phyloP scores from a whole-genome alignment of 2,113 vertebrate species.

The Callionymus lyra region DNA sequence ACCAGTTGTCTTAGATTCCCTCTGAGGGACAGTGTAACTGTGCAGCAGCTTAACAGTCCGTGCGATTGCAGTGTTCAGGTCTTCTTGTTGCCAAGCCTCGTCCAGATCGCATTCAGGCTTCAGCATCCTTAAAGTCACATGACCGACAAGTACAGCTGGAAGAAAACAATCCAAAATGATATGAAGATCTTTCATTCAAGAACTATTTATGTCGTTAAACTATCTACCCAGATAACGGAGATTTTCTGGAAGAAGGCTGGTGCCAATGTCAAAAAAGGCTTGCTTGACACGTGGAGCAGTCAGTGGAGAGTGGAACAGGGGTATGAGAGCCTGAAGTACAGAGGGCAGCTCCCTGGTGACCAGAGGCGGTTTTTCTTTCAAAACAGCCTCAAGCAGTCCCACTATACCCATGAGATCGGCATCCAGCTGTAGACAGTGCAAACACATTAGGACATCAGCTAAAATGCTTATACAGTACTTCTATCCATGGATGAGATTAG shows the following conservation, averaged over 20 bases:
- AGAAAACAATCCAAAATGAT: background rate
- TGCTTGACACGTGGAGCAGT: conserved; percentile 79
- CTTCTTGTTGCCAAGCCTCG: conserved; percentile 85
- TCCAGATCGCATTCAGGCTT: conserved; percentile 87
- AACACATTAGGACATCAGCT: background rate
- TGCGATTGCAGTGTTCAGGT: conserved; percentile 73
- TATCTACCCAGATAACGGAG: conserved; percentile 76
- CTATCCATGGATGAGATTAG: too few species aligned
- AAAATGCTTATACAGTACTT: too few species aligned
- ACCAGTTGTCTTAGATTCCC: conserved; percentile 69
- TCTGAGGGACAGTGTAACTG: conserved; percentile 71
- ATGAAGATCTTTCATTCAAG: too few species aligned
- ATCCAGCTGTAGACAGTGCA: conserved; percentile 71
- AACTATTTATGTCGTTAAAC: background rate
- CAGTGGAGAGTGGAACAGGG: conserved; percentile 83
- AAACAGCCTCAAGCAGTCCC: conserved; percentile 71
- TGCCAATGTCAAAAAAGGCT: conserved; percentile 77
- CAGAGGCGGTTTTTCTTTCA: conserved; percentile 71
- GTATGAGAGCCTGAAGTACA: conserved; percentile 76
- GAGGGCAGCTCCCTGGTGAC: conserved; percentile 81
- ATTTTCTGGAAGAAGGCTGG: conserved; percentile 78
- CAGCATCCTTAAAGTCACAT: conserved; percentile 86
- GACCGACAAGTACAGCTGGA: conserved; percentile 80
- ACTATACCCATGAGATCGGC: conserved; percentile 72
- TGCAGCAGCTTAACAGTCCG: conserved; percentile 78